Evolutionary conservation across 2,113 vertebrate species (phyloP), one percentile per base, ranked within the genome.

Genomic region (Vulpes lagopus): DNA sequence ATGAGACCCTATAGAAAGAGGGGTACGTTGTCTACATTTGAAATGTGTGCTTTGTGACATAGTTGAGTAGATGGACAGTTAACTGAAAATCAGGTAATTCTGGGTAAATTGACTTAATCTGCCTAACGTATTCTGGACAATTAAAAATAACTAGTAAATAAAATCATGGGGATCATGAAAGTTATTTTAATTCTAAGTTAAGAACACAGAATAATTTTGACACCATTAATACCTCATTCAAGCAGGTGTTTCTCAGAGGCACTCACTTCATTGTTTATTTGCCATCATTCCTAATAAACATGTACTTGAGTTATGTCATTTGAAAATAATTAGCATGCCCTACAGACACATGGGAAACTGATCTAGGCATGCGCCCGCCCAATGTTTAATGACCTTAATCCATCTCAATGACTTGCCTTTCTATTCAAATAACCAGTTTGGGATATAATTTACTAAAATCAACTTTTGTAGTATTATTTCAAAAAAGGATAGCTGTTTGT

Each of bases 391-490:
- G 76, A 95, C 74, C 60, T 92, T 92, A 88, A 95, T 94, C 64
- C 84, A 78, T 86, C 69, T 91, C 80, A 91, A 0, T 96, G 76
- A 88, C 83, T 96, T 95, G 43, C 5, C 64, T 97, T 97, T 98
- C 94, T 94, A 71, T 76, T 97, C 67, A 97, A 67, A 97, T 96
- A 97, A 95, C 73, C 35, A 91, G 90, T 78, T 94, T 94, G 64
- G 74, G 69, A 71, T 97, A 62, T 91, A 92, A 98, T 97, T 96
- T 97, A 92, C 60, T 89, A 96, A 96, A 96, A 95, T 96, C 76
- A 96, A 82, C 87, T 97, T 94, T 94, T 43, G 5, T 82, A 84
- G 71, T 90, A 67, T 94, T 95, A 71, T 95, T 96, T 94, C 65
- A 96, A 89, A 60, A 96, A 95, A 96, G n/a, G 38, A 96, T n/a